Evolutionary conservation across 2,888 invertebrate genomes (phyloP), one percentile per base, ranked within the genome.

Genomic region (Loripinus fragilis): DNA sequence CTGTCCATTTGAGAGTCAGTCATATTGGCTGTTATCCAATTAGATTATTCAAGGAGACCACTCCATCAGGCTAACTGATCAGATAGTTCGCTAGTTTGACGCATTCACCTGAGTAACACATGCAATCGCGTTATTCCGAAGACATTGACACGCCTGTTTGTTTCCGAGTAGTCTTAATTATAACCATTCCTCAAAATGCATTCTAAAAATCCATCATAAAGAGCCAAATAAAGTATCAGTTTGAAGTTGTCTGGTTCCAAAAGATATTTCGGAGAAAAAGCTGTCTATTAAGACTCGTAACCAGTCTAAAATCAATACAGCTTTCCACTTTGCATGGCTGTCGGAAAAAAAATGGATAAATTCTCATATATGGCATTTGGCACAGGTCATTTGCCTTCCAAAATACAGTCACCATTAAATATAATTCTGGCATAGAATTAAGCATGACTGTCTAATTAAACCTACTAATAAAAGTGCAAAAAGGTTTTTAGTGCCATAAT

Each of bases 271-370:
- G 52, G 60, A 60, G 33, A 33, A 17, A 60, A 8, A 33, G 28
- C 30, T 25, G 33, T 60, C 60, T 60, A 60, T 60, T 60, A 60
- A 10, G 23, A 60, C 7, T 60, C 23, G 60, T 60, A 60, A 60
- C 60, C 60, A 60, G 60, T 60, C 60, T 17, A 33, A 60, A 33
- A 60, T 60, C 60, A 60, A 60, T 60, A 60, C 23, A 60, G 20
- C n/a, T 60, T 30, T 33, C 33, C 33, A 20, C 23, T 60, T 60
- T 33, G 23, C 33, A 60, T 33, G 30, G 60, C 12, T 60, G 33
- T 20, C 25, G 52, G n/a, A 52, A 8, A 5, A 15, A 52, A 52
- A 25, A 7, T 52, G 52, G 23, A 52, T 52, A 20, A 52, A 52
- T 52, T 52, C 52, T 52, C 25, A 52, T 23, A 52, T 20, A 52